phyloP scores from a whole-genome alignment of 2,888 invertebrate species.

The Athalia rosae region DNA sequence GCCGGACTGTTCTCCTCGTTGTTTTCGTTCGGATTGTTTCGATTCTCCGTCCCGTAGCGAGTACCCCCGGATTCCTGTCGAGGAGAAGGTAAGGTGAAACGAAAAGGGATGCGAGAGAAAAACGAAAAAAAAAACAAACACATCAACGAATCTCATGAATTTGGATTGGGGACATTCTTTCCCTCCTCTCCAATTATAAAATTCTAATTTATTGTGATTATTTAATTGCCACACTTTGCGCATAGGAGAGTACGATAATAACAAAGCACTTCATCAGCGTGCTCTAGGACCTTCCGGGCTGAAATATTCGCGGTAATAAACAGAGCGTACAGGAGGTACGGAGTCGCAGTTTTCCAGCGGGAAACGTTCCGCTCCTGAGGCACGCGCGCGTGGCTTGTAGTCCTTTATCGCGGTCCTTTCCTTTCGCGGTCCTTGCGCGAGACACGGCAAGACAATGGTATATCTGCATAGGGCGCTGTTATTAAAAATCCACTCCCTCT shows the following conservation, averaged over 20 bases:
- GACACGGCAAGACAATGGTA: constrained; percentile 48
- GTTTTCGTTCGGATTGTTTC: not conserved
- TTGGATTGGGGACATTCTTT: too few relatives aligned
- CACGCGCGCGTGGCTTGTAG: not conserved
- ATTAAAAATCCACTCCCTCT: constrained; percentile 73
- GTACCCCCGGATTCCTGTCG: not conserved
- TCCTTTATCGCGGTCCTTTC: constrained; percentile 21
- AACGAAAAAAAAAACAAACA: too few relatives aligned
- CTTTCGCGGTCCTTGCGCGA: constrained; percentile 47
- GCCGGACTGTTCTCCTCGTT: constrained; percentile 52
- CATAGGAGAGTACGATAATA: not conserved
- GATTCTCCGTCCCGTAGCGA: not conserved
- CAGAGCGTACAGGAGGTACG: too few relatives aligned
- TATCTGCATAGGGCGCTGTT: constrained; percentile 61
- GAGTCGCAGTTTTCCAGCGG: not conserved
- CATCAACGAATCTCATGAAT: too few relatives aligned
- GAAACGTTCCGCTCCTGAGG: not conserved
- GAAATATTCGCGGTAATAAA: not conserved
- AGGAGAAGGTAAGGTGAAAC: not conserved
- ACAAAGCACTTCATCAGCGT: constrained; percentile 14
- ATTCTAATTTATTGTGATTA: too few relatives aligned
- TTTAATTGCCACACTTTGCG: too few relatives aligned
- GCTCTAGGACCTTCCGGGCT: not conserved
- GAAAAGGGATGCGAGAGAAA: not conserved
- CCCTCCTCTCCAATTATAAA: too few relatives aligned